Base-by-base conservation (phyloP, 2,113 vertebrate species). In the Nicator chloris region DNA sequence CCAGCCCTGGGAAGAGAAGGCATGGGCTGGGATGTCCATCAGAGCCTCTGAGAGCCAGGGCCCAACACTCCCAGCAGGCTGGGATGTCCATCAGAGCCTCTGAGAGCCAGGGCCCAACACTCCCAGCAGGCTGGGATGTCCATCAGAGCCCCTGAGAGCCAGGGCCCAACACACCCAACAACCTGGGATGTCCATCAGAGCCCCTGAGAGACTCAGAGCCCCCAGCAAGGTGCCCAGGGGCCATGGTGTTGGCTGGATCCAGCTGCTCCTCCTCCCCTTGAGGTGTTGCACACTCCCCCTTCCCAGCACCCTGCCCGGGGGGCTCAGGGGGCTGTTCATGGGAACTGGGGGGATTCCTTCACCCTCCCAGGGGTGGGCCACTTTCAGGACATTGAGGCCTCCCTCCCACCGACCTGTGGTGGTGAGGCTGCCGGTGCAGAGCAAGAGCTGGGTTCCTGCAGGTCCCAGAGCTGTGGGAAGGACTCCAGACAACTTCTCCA, bases 161-260 rank as follows among this genome's bases (percentile, higher is more conserved):
- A 5, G 49, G 19, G 51, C 4, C 10, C 30, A 5, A 1, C 2
- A 1, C 12, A 20, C 4, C 30, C 65, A 28, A 6, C 0, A 0
- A 45, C 51, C 28, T 7, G 15, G 63, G 53, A 23, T 13, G 18
- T 40, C 65, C 76, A 27, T 6, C 59, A 59, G 40, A 68, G 44
- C 49, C 33, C 33, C 63, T 2, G 2, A 47, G 49, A 40, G 33
- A 33, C 11, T 14, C 71, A 5, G 4, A 2, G 4, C 31, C 42
- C 27, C 72, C 66, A 69, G n/a, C 0, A 3, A 27, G 19, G 18
- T 45, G 28, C 23, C 31, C 13, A 4, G 24, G 53, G 28, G 10
- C 17, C 2, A 0, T 2, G 2, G 16, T 0, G 0, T 4, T 42
- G 54, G 13, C 45, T 15, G 5, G 44, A 57, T 33, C 26, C 2